These are phyloP conservation scores for Emydura subglobosa DNA, from an alignment of 2,113 vertebrate genomes.

Conservation along the genomic window DNA sequence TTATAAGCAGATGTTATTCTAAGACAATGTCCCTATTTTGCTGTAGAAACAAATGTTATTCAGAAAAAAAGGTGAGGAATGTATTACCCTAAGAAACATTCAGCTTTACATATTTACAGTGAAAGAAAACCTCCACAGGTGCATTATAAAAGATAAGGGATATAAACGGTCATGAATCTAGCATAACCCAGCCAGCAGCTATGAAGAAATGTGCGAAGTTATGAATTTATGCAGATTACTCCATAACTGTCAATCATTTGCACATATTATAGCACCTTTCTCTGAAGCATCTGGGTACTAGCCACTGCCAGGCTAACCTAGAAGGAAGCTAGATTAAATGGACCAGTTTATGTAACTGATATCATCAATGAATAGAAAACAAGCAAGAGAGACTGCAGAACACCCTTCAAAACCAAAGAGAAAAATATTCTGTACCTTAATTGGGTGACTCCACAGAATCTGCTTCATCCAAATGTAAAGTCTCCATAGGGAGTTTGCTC, in stretches of 20 bases:
- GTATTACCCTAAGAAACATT: neutral
- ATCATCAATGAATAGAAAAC: neutral
- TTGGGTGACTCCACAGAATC: neutral
- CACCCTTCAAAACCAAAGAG: neutral
- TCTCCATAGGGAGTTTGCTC: neutral
- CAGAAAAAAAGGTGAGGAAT: too few relatives aligned
- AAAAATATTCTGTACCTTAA: neutral
- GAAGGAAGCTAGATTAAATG: too few relatives aligned
- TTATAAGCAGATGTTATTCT: rapidly evolving
- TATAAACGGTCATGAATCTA: rapidly evolving
- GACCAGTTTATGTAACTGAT: rapidly evolving
- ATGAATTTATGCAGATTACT: neutral
- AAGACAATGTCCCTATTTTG: rapidly evolving
- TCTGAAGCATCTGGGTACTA: rapidly evolving
- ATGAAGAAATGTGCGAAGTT: rapidly evolving
- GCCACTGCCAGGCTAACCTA: neutral
- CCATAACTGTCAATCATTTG: rapidly evolving
- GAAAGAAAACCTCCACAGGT: neutral
- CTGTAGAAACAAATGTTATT: too few relatives aligned
- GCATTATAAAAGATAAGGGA: rapidly evolving
- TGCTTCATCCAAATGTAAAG: neutral
- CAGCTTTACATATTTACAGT: rapidly evolving
- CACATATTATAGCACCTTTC: neutral
- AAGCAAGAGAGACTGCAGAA: too few relatives aligned
- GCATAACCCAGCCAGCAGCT: neutral